These are phyloP conservation scores for Araneus ventricosus DNA, from an alignment of 1,140 invertebrate genomes.

Conservation along the genomic window DNA sequence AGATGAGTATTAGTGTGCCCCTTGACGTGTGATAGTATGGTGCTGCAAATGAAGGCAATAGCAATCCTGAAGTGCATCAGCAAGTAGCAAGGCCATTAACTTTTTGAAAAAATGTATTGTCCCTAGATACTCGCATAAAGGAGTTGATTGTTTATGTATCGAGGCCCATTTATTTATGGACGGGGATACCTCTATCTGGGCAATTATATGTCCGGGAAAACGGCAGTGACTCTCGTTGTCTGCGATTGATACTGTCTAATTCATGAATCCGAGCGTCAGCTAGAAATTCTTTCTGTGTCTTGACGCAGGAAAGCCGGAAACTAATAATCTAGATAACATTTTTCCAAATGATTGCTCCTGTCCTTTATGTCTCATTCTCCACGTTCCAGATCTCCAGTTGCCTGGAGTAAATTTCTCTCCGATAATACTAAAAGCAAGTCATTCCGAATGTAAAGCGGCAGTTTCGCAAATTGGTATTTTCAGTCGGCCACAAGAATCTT, in stretches of 20 bases:
- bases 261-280: conserved; percentile 10
- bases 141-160: not conserved
- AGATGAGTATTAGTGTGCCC: no score
- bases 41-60: no score
- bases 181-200: not conserved
- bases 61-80: no score
- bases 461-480: conserved; percentile 57
- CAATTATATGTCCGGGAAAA: conserved; percentile 15
- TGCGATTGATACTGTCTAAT: conserved; percentile 28
- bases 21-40: no score
- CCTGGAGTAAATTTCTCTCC: conserved; percentile 42
- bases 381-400: conserved; percentile 44
- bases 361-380: conserved; percentile 56
- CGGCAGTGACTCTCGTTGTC: not conserved
- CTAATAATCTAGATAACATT: conserved; percentile 55
- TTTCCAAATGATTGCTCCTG: conserved; percentile 43
- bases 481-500: conserved; percentile 58
- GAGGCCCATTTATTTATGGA: not conserved
- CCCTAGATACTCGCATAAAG: not conserved
- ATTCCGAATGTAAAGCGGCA: conserved; percentile 24
- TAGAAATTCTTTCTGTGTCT: conserved; percentile 4
- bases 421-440: conserved; percentile 55
- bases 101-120: not conserved
- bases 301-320: conserved; percentile 3
- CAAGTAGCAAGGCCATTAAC: no score